Evolutionary conservation across 2,797 vertebrate species (phyloP).

Genomic region (Takifugu rubripes): DNA sequence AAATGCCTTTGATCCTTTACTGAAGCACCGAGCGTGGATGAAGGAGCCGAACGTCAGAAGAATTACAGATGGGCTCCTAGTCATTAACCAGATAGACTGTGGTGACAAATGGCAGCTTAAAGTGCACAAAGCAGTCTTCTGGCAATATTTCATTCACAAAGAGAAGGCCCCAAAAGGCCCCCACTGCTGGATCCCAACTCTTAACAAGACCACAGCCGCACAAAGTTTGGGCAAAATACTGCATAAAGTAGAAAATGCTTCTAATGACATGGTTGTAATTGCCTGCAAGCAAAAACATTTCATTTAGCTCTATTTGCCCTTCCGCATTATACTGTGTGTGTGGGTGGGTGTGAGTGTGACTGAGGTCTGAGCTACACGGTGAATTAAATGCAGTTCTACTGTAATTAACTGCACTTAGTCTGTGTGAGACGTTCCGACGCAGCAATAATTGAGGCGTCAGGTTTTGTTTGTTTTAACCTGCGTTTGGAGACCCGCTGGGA

Average conservation of each 20-base stretch:
- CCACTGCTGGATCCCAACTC: slow-evolving; percentile 10
- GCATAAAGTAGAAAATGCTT: slow-evolving; percentile 62
- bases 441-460: slow-evolving; percentile 74
- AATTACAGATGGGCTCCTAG: slow-evolving; percentile 65
- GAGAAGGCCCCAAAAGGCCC: slow-evolving; percentile 41
- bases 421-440: slow-evolving; percentile 74
- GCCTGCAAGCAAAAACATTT: slow-evolving; percentile 71
- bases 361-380: slow-evolving; percentile 71
- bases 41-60: slow-evolving; percentile 49
- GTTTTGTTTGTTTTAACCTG: slow-evolving; percentile 76
- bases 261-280: slow-evolving; percentile 77
- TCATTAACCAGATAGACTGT: slow-evolving; percentile 74
- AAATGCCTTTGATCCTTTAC: slow-evolving; percentile 51
- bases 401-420: slow-evolving; percentile 77
- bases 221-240: slow-evolving; percentile 63
- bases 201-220: slow-evolving; percentile 53
- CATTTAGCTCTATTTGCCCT: slow-evolving; percentile 58
- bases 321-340: slow-evolving; percentile 13
- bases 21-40: slow-evolving; percentile 39
- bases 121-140: slow-evolving; percentile 62
- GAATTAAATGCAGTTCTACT: slow-evolving; percentile 73
- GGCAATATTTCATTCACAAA: slow-evolving; percentile 65
- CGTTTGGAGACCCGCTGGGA: slow-evolving; percentile 68
- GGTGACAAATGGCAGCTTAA: slow-evolving; percentile 70
- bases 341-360: slow-evolving; percentile 42